Base-by-base conservation (phyloP, 2,797 vertebrate genomes). In the Pseudotriccus pelzelni region DNA sequence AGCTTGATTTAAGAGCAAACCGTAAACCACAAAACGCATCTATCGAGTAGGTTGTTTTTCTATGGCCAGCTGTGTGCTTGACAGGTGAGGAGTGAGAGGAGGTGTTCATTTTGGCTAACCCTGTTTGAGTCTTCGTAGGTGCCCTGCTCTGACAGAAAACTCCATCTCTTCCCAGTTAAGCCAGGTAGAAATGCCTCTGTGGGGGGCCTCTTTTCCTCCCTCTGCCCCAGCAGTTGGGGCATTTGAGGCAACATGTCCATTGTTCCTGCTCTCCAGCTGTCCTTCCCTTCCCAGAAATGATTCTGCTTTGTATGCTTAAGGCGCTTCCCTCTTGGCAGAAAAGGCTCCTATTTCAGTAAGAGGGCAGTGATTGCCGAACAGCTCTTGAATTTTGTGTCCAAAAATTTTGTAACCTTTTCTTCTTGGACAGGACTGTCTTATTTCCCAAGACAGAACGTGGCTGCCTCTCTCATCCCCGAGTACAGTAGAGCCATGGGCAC, bases 401-500 rank as follows among this genome's bases (percentile, higher is more conserved):
- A 20, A 89, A 17, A 10, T 58, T 17, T 27, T 72, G 60, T 64
- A 91, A 86, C n/a, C 5, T 74, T 64, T 69, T 84, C 74, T 49
- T 39, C 30, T 73, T 56, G 72, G 56, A 47, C 5, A 2, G 22
- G 55, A n/a, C 41, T n/a, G 23, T 50, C 55, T 16, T 10, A 22
- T 49, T 95, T 87, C 53, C 62, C 32, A 30, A 76, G 70, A 12
- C 43, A 52, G 63, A 34, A 20, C 0, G 2, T n/a, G 32, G 70
- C 74, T 28, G 44, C 62, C 43, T 56, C 59, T 39, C 46, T 25
- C 41, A 23, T n/a, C n/a, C 49, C 0, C 1, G 43, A 46, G 64
- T 9, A 4, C 1, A 1, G 44, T 43, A 22, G 43, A 46, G 63
- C 67, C 0, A 0, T 14, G 5, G 3, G 21, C 20, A 3, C 5